phyloP scores from a whole-genome alignment of 2,113 vertebrate genomes.

The Poicephalus gulielmi region DNA sequence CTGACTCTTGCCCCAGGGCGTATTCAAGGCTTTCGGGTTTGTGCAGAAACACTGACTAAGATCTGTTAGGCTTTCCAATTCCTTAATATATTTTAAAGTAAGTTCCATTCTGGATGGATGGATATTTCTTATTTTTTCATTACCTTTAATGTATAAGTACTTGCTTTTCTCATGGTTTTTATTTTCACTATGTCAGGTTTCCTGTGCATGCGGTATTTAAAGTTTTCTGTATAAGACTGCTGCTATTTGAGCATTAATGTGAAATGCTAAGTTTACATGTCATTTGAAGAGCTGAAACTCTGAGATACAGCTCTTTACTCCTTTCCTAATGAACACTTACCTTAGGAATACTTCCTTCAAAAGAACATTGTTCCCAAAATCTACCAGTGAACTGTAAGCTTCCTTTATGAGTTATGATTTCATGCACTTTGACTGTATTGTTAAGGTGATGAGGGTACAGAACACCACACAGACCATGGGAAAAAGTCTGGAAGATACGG shows the following conservation, averaged over 20 bases:
- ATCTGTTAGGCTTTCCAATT: constrained; percentile 17
- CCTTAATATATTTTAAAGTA: constrained; percentile 15
- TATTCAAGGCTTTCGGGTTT: constrained; percentile 28
- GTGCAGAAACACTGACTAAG: constrained; percentile 10
- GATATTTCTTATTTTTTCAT: not conserved
- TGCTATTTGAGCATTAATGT: not conserved
- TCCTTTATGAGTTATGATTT: not conserved
- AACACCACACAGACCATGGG: not conserved
- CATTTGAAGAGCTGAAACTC: not conserved
- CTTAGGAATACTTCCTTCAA: not conserved
- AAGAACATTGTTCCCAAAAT: not conserved
- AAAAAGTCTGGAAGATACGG: not conserved
- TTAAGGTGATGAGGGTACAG: not conserved
- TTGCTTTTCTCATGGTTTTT: not conserved
- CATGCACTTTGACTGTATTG: not conserved
- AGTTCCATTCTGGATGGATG: not conserved
- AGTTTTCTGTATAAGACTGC: not conserved
- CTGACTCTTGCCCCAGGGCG: constrained; percentile 12
- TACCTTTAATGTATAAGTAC: not conserved
- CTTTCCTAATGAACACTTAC: not conserved
- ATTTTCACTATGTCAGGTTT: not conserved
- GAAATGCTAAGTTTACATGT: not conserved
- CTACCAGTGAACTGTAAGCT: not conserved
- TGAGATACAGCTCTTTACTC: not conserved
- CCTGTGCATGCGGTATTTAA: not conserved